phyloP scores from a whole-genome alignment of 2,888 invertebrate species.

The Amblyjoppa fuscipennis region DNA sequence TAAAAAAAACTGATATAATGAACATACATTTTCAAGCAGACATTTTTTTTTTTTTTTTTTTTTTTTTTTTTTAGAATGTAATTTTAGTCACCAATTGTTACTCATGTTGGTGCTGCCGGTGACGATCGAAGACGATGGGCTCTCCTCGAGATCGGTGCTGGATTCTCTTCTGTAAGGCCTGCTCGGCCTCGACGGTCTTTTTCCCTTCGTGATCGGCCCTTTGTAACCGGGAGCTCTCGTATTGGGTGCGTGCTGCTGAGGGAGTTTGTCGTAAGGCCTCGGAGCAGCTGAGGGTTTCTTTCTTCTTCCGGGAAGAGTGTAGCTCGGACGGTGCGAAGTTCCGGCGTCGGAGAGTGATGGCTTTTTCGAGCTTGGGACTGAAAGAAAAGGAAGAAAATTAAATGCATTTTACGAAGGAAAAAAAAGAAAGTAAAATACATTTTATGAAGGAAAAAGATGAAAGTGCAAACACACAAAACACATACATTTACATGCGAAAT shows the following conservation, averaged over 20 bases:
- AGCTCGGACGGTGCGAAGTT: conserved; percentile 76
- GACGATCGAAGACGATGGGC: conserved; percentile 47
- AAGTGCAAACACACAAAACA: not conserved
- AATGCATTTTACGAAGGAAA: not conserved
- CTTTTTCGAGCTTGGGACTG: conserved; percentile 74
- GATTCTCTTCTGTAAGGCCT: conserved; percentile 83
- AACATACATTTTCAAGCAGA: not conserved
- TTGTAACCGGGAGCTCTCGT: conserved; percentile 84
- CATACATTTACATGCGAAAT: no score
- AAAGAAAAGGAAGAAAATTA: not conserved
- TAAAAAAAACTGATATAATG: not conserved
- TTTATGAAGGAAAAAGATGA: not conserved
- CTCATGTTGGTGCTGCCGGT: conserved; percentile 41
- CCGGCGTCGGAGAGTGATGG: conserved; percentile 71
- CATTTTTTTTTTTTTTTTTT: not conserved
- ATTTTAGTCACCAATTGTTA: conserved; percentile 74
- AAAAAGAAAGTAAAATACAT: not conserved
- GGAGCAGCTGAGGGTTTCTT: conserved; percentile 78
- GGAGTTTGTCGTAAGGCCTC: conserved; percentile 82
- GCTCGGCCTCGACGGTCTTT: conserved; percentile 76
- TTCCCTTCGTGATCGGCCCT: conserved; percentile 78
- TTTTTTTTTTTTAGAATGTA: not conserved
- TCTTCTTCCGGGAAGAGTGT: conserved; percentile 74
- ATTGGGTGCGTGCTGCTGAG: conserved; percentile 83
- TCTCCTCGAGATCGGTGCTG: conserved; percentile 69